These are phyloP conservation scores for Megastigmus dorsalis DNA, from an alignment of 2,888 invertebrate species.

Conservation along the genomic window DNA sequence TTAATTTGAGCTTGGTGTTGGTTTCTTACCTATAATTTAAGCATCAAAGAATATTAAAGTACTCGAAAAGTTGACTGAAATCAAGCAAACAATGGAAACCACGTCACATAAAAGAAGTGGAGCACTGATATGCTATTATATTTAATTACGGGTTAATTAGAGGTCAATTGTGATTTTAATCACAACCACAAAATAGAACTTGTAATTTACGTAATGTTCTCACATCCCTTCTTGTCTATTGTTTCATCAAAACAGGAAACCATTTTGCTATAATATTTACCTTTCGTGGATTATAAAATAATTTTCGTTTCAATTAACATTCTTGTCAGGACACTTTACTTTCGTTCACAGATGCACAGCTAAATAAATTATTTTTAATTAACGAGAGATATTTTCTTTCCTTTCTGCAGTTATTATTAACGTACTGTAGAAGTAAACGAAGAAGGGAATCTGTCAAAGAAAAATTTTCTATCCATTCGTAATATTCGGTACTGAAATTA, in stretches of 20 bases:
- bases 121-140: neutral
- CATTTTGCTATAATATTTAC: neutral
- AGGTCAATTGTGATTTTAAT: neutral
- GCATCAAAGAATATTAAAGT: neutral
- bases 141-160: constrained; percentile 11
- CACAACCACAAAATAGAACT: neutral
- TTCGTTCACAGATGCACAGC: no score
- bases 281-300: neutral
- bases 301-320: neutral
- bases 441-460: neutral
- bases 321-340: no score
- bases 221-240: neutral
- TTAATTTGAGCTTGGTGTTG: no score
- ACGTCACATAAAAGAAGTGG: neutral
- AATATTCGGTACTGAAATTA: neutral
- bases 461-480: neutral
- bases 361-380: neutral
- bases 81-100: no score
- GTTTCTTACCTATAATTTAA: neutral
- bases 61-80: no score
- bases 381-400: neutral
- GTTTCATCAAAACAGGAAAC: neutral
- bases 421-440: no score
- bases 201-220: neutral
- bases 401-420: no score